Evolutionary conservation across 2,797 vertebrate genomes (phyloP).

Genomic region (Hydrocynus forskahlii): DNA sequence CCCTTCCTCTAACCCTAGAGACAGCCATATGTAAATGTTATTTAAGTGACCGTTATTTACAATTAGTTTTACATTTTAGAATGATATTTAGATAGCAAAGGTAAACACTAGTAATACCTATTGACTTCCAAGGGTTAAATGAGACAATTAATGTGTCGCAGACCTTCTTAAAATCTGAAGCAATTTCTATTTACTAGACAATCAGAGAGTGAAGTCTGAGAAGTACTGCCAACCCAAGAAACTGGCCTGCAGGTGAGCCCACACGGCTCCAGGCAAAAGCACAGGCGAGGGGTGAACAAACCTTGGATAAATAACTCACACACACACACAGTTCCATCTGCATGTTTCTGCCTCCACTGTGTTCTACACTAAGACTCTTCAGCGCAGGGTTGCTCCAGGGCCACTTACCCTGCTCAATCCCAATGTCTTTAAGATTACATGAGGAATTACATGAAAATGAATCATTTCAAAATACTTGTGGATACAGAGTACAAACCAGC

Average conservation of each 20-base stretch:
- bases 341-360: neutral
- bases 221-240: neutral
- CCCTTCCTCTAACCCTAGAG: no score
- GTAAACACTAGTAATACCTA: neutral
- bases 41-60: no score
- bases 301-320: neutral
- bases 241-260: neutral
- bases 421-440: neutral
- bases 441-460: neutral
- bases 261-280: constrained; percentile 1
- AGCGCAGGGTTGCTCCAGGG: neutral
- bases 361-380: neutral
- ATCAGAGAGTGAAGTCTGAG: neutral
- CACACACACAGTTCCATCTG: neutral
- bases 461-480: neutral
- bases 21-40: no score
- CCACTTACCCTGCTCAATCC: neutral
- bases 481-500: constrained; percentile 5
- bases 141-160: neutral
- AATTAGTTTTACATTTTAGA: neutral
- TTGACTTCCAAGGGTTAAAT: neutral
- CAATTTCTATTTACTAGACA: neutral
- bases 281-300: neutral
- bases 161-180: neutral
- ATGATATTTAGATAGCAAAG: neutral